phyloP scores from a whole-genome alignment of 1,140 invertebrate species.

The Drosophila ogumai region DNA sequence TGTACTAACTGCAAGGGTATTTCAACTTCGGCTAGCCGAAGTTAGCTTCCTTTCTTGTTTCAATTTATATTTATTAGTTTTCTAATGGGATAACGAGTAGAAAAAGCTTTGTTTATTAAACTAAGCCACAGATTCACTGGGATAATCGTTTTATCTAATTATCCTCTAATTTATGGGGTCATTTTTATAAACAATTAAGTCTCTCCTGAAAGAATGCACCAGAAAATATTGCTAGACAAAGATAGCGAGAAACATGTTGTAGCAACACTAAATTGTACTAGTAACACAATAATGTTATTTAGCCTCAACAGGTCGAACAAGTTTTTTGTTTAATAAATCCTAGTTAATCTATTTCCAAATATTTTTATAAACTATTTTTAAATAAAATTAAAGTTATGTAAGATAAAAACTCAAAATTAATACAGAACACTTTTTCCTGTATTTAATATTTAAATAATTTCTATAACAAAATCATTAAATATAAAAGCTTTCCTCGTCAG shows the following conservation, averaged over 20 bases:
- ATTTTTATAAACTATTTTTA: no score
- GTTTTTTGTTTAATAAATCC: no score
- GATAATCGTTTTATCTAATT: neutral
- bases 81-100: no score
- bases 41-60: no score
- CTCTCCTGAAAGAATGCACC: neutral
- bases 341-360: no score
- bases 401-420: no score
- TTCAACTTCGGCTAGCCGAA: no score
- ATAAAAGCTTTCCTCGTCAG: conserved; percentile 3
- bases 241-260: neutral
- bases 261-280: neutral
- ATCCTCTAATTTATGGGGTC: neutral
- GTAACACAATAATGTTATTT: neutral
- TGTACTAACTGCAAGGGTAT: no score
- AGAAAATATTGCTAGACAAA: neutral
- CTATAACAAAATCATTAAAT: neutral
- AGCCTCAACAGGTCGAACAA: no score
- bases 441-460: neutral
- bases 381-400: no score
- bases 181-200: neutral
- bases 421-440: no score
- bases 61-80: neutral
- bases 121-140: no score
- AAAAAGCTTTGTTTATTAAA: neutral